A percentile compares a stretch with the other conserved stretches of the same genome.
phyloP scores from a whole-genome alignment of 2,888 invertebrate genomes.

The Brenthis hecate region DNA sequence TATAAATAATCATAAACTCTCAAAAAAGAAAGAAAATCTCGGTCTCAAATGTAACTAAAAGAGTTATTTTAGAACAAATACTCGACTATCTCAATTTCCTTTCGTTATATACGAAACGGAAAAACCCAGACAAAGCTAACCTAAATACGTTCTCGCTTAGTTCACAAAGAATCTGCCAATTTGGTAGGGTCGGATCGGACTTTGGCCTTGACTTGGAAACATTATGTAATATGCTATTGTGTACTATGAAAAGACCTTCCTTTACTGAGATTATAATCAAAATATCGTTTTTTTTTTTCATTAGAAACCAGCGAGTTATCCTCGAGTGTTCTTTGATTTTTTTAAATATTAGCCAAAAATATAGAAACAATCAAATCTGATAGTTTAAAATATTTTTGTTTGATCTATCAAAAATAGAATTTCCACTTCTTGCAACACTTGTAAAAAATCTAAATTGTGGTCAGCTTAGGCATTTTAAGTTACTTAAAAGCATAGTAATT shows the following conservation, averaged over 20 bases:
- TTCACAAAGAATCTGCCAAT: conserved; percentile 33
- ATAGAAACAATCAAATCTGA: no score
- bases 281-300: background rate
- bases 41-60: background rate
- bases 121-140: conserved; percentile 14
- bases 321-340: no score
- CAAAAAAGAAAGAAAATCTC: background rate
- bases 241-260: background rate
- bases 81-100: conserved; percentile 17
- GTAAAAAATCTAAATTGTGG: no score
- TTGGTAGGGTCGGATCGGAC: conserved; percentile 29
- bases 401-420: no score
- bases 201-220: conserved; percentile 20
- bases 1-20: no score
- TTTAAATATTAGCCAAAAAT: no score
- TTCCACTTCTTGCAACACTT: no score
- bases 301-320: no score
- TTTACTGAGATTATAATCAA: background rate
- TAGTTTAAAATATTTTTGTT: no score
- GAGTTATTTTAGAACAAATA: conserved; percentile 6
- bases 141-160: conserved; percentile 30
- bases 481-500: no score
- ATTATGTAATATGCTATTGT: background rate
- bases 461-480: no score
- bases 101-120: conserved; percentile 16